These are phyloP conservation scores for Sciurus vulgaris DNA, from an alignment of 2,797 vertebrate genomes.

Conservation along the genomic window DNA sequence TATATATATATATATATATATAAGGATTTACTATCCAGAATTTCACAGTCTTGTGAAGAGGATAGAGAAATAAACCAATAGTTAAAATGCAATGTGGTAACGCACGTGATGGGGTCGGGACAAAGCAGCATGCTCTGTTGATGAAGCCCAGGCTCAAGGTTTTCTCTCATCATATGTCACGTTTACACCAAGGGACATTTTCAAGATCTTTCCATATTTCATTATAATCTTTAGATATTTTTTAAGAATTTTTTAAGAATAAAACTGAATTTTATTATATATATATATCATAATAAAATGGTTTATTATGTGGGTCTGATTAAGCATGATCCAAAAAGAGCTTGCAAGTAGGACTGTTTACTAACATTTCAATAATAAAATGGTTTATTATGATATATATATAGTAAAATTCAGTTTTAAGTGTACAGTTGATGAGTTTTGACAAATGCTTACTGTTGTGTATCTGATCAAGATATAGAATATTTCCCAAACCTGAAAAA, in stretches of 20 bases:
- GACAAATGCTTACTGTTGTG: background rate
- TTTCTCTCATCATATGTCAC: background rate
- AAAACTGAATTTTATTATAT: too few relatives aligned
- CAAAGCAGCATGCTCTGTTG: background rate
- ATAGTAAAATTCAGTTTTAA: conserved; percentile 37
- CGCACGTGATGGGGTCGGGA: background rate
- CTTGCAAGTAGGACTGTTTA: too few relatives aligned
- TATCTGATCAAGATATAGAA: background rate
- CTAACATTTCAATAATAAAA: too few relatives aligned
- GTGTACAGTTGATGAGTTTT: conserved; percentile 40
- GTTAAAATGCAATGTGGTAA: background rate
- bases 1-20: background rate
- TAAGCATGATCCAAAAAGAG: too few relatives aligned
- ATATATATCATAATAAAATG: too few relatives aligned
- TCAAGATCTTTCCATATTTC: background rate
- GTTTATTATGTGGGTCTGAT: too few relatives aligned
- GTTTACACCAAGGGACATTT: background rate
- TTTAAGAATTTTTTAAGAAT: too few relatives aligned
- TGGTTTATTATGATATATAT: background rate
- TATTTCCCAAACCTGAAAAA: background rate
- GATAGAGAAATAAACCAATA: background rate
- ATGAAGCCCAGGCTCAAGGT: background rate
- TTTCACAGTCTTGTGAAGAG: background rate
- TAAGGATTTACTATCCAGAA: background rate
- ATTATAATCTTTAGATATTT: background rate